Evolutionary conservation across 1,140 invertebrate genomes (phyloP), one percentile per base, ranked within the genome.

Genomic region (Microplitis mediator): DNA sequence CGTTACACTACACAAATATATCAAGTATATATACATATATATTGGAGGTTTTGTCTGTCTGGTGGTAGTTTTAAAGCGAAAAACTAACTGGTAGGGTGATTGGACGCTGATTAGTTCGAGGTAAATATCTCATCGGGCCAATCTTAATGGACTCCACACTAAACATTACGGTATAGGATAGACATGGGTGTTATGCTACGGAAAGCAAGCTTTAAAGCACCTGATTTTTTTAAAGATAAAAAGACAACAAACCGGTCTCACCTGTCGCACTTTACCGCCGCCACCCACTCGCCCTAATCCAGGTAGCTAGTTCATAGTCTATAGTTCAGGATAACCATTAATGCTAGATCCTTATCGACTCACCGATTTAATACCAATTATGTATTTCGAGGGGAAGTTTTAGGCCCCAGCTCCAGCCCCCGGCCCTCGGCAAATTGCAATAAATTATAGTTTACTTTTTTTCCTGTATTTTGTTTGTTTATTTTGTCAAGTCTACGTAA

Each of bases 311-410:
- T 45, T 9, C 6, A 9, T 45, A 45, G 6, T 6, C 39, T 45
- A 8, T 9, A 11, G 39, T 45, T 45, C 56, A 36, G 52, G 74
- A 71, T 73, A 75, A 75, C 73, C 74, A 75, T 71, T 71, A 32
- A 69, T 64, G 35, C 36, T 23, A 75, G 74, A 75, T 75, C 54
- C 34, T 2, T 62, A 75, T 75, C 74, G 71, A 73, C 63, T 32
- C 32, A 70, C 68, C 71, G 74, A 75, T 75, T 75, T 75, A 75
- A 75, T 76, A 76, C 72, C 72, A 76, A 76, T 76, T 76, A 76
- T 23, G 23, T 23, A 23, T 76, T 76, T 69, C 67, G 66, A 69
- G 71, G 71, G 68, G 35, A 63, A 56, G 9, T n/a, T 54, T 72
- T 60, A 34, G 64, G 39, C 58, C 23, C 23, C 23, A 23, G 23